Percentiles rank a stretch among this genome's conserved stretches.
Evolutionary conservation across 1,140 invertebrate genomes (phyloP).

Genomic region (Ceratitis capitata): DNA sequence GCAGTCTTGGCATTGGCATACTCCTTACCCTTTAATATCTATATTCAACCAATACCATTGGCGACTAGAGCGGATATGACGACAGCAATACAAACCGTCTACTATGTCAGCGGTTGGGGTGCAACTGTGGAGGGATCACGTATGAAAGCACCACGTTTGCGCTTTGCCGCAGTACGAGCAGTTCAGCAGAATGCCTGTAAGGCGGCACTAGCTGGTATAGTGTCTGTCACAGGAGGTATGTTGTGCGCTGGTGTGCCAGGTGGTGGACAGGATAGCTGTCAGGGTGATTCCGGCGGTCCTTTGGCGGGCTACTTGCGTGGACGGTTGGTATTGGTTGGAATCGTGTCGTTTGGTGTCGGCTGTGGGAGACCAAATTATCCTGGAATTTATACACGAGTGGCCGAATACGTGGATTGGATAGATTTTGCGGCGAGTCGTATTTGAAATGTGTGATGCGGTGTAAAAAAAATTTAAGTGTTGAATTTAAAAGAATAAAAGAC

Average conservation of each 20-base stretch:
- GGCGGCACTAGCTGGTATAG: slow-evolving; percentile 44
- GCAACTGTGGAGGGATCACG: slow-evolving; percentile 50
- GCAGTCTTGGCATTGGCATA: slow-evolving; percentile 51
- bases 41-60: slow-evolving; percentile 50
- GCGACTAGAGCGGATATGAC: slow-evolving; percentile 24
- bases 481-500: not conserved
- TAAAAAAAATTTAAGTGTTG: not conserved
- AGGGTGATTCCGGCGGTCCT: slow-evolving; percentile 44
- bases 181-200: slow-evolving; percentile 50
- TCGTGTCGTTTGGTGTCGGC: slow-evolving; percentile 64
- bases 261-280: slow-evolving; percentile 40
- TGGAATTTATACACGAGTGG: slow-evolving; percentile 60
- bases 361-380: slow-evolving; percentile 63
- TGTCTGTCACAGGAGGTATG: slow-evolving; percentile 57
- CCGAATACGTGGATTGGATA: slow-evolving; percentile 39
- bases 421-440: not conserved
- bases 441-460: not conserved
- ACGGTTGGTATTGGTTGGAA: slow-evolving; percentile 59
- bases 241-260: slow-evolving; percentile 32
- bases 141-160: slow-evolving; percentile 46
- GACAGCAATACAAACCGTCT: slow-evolving; percentile 46
- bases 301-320: slow-evolving; percentile 16
- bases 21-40: slow-evolving; percentile 49
- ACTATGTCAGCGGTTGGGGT: slow-evolving; percentile 65
- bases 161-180: slow-evolving; percentile 52